A percentile compares a stretch with the other conserved stretches of the same genome.
Evolutionary conservation across 2,888 invertebrate genomes (phyloP).

Genomic region (Nomada goodeniana): DNA sequence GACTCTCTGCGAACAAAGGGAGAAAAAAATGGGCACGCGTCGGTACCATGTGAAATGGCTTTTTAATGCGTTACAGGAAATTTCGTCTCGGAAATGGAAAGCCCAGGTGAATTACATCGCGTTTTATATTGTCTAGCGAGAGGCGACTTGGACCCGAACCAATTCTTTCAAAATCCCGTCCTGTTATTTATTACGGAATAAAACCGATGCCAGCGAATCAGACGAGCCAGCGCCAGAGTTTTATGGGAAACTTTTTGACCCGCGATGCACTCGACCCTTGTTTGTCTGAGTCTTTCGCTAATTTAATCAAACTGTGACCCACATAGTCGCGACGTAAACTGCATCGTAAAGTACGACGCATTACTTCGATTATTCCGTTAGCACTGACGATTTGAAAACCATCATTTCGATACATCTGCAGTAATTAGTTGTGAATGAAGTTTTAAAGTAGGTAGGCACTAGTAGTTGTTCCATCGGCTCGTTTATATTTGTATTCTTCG

Average conservation of each 20-base stretch:
- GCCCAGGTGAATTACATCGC: conserved; percentile 37
- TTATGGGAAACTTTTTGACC: conserved; percentile 8
- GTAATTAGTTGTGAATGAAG: no score
- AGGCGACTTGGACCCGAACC: conserved; percentile 48
- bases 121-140: conserved; percentile 55
- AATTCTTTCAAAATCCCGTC: conserved; percentile 39
- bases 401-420: not conserved
- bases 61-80: conserved; percentile 37
- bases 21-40: not conserved
- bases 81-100: conserved; percentile 14
- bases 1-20: no score
- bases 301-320: conserved; percentile 19
- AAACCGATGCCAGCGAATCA: conserved; percentile 48
- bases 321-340: not conserved
- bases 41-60: not conserved
- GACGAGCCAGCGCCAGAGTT: conserved; percentile 15
- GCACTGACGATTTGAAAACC: not conserved
- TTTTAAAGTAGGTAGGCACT: no score
- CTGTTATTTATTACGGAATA: conserved; percentile 41
- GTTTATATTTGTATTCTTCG: no score
- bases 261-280: conserved; percentile 13
- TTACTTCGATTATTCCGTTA: not conserved
- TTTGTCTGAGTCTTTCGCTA: not conserved
- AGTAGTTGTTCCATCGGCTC: no score
- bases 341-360: not conserved